A percentile compares a stretch with the other conserved stretches of the same genome.
Conservation (phyloP, 2,797 vertebrate species). For the Cryptoprocta ferox region DNA sequence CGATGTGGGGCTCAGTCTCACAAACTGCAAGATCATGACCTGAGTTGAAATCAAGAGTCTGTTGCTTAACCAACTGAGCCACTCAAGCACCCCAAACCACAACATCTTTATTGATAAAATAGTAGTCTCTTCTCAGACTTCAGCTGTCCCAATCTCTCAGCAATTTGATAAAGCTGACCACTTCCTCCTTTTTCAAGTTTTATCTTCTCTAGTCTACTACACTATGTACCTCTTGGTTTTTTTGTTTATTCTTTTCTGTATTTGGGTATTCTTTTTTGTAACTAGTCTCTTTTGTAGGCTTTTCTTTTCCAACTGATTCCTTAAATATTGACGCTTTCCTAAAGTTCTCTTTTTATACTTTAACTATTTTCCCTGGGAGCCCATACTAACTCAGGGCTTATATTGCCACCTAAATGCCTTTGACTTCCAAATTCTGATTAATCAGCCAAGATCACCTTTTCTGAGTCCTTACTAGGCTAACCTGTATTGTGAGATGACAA, state of each 20-base stretch:
- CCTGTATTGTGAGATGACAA: not conserved
- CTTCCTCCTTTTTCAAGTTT: not conserved
- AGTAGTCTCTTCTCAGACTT: not conserved
- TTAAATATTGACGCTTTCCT: not conserved
- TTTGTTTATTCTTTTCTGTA: not conserved
- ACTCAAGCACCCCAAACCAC: not conserved
- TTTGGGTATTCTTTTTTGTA: not conserved
- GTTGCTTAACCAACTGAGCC: too few relatives aligned
- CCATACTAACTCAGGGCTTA: not conserved
- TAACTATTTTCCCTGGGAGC: not conserved
- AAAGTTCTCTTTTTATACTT: not conserved
- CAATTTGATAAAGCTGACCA: not conserved
- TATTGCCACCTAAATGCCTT: not conserved
- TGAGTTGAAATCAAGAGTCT: too few relatives aligned
- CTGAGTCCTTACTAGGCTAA: not conserved
- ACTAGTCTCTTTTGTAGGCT: not conserved
- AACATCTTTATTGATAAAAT: not conserved
- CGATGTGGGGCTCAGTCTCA: too few relatives aligned
- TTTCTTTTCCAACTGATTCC: not conserved
- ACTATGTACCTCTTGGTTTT: not conserved
- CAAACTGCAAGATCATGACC: too few relatives aligned
- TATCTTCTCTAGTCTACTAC: not conserved
- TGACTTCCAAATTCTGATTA: not conserved
- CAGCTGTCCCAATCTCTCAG: not conserved
- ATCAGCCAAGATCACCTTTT: not conserved